These are phyloP conservation scores for Nipponacmea schrenckii DNA, from an alignment of 2,888 invertebrate genomes.

Conservation along the genomic window DNA sequence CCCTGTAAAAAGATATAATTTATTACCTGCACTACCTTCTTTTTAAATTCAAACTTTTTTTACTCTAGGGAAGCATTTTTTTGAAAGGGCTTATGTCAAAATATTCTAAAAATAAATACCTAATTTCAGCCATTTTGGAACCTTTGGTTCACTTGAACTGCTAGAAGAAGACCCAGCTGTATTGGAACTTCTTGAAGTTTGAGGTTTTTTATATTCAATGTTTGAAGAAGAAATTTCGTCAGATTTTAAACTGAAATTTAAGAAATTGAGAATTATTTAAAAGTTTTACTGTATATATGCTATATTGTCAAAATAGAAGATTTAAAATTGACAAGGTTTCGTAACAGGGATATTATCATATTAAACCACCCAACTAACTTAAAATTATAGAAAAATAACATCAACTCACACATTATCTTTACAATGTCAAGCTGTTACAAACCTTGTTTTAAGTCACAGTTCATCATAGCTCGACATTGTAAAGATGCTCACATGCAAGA, in stretches of 20 bases:
- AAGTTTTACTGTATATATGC: neutral
- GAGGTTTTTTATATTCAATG: neutral
- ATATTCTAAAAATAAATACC: slow-evolving; percentile 16
- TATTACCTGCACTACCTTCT: no score
- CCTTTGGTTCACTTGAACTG: slow-evolving; percentile 16
- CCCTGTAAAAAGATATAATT: no score
- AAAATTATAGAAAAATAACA: neutral
- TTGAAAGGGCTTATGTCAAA: no score
- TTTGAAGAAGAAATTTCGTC: neutral
- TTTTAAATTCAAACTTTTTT: no score
- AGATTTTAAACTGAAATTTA: slow-evolving; percentile 3
- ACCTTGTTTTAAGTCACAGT: no score
- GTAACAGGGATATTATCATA: no score
- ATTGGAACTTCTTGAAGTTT: neutral
- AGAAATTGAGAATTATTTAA: slow-evolving; percentile 1
- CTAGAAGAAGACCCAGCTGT: slow-evolving; percentile 10
- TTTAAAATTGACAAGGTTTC: no score
- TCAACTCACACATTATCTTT: neutral
- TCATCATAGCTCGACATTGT: no score
- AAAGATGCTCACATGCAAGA: neutral
- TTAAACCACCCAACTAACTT: neutral
- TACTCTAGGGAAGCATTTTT: no score
- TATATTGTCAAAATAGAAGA: no score
- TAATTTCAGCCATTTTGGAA: slow-evolving; percentile 37
- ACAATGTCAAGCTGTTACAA: no score